Evolutionary conservation across 2,888 invertebrate genomes (phyloP), one percentile per base, ranked within the genome.

Genomic region (Erynnis tages): DNA sequence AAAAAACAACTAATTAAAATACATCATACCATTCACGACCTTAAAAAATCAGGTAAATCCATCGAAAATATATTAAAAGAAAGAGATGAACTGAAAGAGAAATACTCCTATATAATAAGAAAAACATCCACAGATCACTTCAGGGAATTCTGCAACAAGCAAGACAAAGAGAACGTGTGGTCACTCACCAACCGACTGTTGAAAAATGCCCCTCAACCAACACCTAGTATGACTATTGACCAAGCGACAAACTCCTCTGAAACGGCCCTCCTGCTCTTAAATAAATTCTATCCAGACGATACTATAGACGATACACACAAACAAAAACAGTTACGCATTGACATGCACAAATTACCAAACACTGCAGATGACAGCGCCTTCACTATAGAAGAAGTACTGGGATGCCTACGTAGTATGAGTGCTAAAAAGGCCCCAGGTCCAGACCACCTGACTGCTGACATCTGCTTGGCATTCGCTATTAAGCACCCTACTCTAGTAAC

Each of bases 151-250:
- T 60, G 58, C 34, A 13, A 48, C 1, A 6, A 41, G 0, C 57
- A 53, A n/a, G 55, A 4, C n/a, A 56, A 56, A 7, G 61, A 61
- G 6, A 48, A 57, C 21, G 59, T 59, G 0, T 61, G 61, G 59
- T 45, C 56, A 0, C 25, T 59, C 0, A 61, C 61, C 1, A 60
- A 60, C 27, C 16, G 47, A 0, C 35, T 64, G 0, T 16, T 60
- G 0, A 59, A 57, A 4, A 8, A 41, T 2, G 6, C 43, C 2
- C 35, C 54, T 55, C 48, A 14, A 57, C 55, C 0, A 25, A 11
- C n/a, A 55, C 49, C 0, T 8, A 56, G 0, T 49, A 54, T 3
- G 23, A 55, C 2, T 53, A 30, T 2, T 29, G 25, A 2, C 6
- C 13, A 2, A n/a, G n/a, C n/a, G n/a, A n/a, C n/a, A n/a, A n/a